A percentile compares a stretch with the other conserved stretches of the same genome.
These are phyloP conservation scores for Stomorhina lunata DNA, from an alignment of 2,888 invertebrate species.

Conservation along the genomic window DNA sequence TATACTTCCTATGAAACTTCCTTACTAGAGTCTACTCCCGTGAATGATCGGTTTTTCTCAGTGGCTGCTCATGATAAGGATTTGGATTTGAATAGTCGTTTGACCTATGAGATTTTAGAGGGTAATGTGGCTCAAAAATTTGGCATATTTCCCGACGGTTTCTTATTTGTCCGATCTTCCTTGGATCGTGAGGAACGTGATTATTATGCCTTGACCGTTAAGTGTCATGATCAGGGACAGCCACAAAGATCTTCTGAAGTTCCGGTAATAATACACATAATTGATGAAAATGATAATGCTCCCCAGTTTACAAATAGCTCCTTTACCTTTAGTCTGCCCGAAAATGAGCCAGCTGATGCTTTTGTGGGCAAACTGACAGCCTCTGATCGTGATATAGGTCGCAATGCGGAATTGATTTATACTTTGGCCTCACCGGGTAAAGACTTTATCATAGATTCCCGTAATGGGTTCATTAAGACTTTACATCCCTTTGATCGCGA, in stretches of 20 bases:
- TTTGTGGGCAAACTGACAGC: constrained; percentile 96
- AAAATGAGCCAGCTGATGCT: constrained; percentile 92
- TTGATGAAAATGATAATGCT: constrained; percentile 97
- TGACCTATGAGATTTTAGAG: constrained; percentile 90
- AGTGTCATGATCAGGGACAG: constrained; percentile 89
- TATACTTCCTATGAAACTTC: constrained; percentile 96
- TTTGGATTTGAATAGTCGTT: constrained; percentile 88
- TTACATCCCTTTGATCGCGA: constrained; percentile 94
- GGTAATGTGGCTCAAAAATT: constrained; percentile 93
- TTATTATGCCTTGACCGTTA: constrained; percentile 93
- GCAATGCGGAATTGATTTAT: constrained; percentile 94
- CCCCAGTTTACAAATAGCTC: constrained; percentile 95
- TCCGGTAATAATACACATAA: constrained; percentile 94
- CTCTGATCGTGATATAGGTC: constrained; percentile 92
- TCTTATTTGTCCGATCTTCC: constrained; percentile 90
- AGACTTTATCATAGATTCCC: constrained; percentile 92
- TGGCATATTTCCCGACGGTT: constrained; percentile 97
- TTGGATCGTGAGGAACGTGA: constrained; percentile 95
- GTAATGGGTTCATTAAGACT: constrained; percentile 94
- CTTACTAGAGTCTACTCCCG: constrained; percentile 91
- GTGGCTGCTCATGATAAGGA: constrained; percentile 94
- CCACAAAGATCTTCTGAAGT: constrained; percentile 91
- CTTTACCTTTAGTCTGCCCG: constrained; percentile 93
- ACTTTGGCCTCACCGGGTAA: constrained; percentile 87
- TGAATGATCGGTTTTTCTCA: constrained; percentile 94